Base-by-base conservation (phyloP, 2,888 invertebrate genomes). In the Drosophila siamana region DNA sequence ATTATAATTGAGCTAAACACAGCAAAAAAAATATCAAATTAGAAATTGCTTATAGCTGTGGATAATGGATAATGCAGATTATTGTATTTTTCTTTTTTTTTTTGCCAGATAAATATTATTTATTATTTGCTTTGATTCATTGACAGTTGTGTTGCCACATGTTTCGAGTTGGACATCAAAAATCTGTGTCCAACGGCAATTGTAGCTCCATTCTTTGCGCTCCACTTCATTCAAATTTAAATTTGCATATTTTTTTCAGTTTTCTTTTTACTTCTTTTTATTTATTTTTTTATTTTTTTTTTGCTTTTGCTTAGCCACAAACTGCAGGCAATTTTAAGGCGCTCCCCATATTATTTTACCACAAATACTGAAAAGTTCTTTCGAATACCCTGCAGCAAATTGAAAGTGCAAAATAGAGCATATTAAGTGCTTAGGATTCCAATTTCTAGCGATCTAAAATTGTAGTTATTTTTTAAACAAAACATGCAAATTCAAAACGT, bases 311-410 rank as follows among this genome's bases (percentile, higher is more conserved):
- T 60, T 16, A 16, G 46, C 40, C 48, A 33, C 50, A 61, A 70
- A 70, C 40, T 74, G 68, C 59, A 46, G 48, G 55, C 74, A 74
- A 78, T 74, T 55, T 73, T 33, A 48, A 33, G 59, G 44, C 60
- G 63, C 48, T 56, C 69, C 44, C 69, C 69, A 38, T 41, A 40
- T 68, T 44, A 30, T 38, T 48, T 26, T 36, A 51, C 63, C 70
- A 62, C 46, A 44, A 38, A 30, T 7, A 40, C 36, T 28, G 13
- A 22, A 48, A 65, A 78, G 44, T 78, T 55, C 51, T 44, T 36
- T 30, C 9, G 2, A 3, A 9, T 30, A 41, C 52, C 28, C 41
- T 54, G 28, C 19, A 28, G 13, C 5, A 13, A 13, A 50, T 4
- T 5, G 15, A 15, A 7, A 26, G 13, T 0, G 0, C 4, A 9